Conservation (phyloP, 2,113 vertebrate genomes). For the Odocoileus virginianus region DNA sequence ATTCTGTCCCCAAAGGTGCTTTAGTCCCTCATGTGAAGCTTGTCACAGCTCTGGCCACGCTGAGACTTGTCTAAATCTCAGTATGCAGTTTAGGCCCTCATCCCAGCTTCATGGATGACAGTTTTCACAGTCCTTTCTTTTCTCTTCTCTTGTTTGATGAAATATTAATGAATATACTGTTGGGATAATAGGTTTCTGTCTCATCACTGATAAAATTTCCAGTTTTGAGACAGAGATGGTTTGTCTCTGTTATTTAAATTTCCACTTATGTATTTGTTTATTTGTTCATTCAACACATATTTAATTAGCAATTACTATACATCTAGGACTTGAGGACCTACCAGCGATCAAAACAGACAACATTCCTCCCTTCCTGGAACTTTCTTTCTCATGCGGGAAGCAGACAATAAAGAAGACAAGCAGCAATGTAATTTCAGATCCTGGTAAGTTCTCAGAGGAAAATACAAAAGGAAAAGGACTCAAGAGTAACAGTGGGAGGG, state of each 20-base stretch:
- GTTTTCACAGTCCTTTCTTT: background rate
- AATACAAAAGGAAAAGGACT: background rate
- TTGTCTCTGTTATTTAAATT: constrained; percentile 31
- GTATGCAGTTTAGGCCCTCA: background rate
- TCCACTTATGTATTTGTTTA: background rate
- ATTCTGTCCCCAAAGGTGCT: background rate
- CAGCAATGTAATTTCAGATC: background rate
- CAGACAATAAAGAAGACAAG: background rate
- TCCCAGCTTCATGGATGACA: background rate
- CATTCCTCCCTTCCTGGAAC: background rate
- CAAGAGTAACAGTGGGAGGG: background rate
- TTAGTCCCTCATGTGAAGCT: background rate
- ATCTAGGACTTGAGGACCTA: background rate
- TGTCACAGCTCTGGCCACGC: background rate
- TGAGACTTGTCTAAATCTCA: background rate
- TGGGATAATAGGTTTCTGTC: background rate
- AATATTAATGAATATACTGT: background rate
- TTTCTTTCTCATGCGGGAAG: background rate
- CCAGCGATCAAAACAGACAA: background rate
- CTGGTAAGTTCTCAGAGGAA: background rate
- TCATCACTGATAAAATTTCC: background rate
- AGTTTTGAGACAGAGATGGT: background rate
- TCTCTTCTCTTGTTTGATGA: background rate
- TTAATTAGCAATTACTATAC: background rate
- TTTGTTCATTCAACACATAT: background rate